Evolutionary conservation across 2,797 vertebrate genomes (phyloP).

Genomic region (Danio choprae): DNA sequence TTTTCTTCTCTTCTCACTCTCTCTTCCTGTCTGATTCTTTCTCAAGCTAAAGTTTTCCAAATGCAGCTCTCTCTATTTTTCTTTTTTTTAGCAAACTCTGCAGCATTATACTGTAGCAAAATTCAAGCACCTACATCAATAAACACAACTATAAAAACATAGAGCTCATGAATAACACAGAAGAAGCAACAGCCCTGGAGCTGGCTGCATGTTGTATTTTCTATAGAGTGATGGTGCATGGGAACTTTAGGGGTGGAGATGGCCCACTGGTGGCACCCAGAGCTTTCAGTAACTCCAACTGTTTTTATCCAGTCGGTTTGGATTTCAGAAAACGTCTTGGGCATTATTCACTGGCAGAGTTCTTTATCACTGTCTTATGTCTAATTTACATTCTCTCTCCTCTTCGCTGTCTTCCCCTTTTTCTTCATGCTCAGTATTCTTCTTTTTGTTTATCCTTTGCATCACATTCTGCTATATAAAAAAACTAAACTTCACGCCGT

Average conservation of each 20-base stretch:
- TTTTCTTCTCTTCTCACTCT: constrained; percentile 18
- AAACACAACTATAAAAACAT: constrained; percentile 52
- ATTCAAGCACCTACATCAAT: constrained; percentile 15
- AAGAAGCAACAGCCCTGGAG: constrained; percentile 18
- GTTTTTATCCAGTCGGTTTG: constrained; percentile 57
- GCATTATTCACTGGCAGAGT: constrained; percentile 47
- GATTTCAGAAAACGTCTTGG: constrained; percentile 24
- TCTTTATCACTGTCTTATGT: constrained; percentile 51
- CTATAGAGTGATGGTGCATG: constrained; percentile 20
- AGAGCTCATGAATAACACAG: constrained; percentile 54
- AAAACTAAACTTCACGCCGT: constrained; percentile 23
- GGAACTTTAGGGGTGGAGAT: constrained; percentile 11
- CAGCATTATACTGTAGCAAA: constrained; percentile 15
- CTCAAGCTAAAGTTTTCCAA: constrained; percentile 18
- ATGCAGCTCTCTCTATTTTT: background rate
- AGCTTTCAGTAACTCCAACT: constrained; percentile 44
- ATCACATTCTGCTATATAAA: constrained; percentile 39
- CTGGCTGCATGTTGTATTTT: constrained; percentile 21
- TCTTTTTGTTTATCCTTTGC: constrained; percentile 53
- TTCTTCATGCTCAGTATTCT: constrained; percentile 30
- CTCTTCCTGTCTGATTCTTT: constrained; percentile 31
- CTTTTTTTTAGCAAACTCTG: constrained; percentile 32
- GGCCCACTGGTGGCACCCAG: constrained; percentile 2
- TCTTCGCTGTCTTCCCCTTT: constrained; percentile 11
- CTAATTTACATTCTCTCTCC: constrained; percentile 45